Conservation (phyloP, 2,797 vertebrate genomes). For the Myotis myotis region DNA sequence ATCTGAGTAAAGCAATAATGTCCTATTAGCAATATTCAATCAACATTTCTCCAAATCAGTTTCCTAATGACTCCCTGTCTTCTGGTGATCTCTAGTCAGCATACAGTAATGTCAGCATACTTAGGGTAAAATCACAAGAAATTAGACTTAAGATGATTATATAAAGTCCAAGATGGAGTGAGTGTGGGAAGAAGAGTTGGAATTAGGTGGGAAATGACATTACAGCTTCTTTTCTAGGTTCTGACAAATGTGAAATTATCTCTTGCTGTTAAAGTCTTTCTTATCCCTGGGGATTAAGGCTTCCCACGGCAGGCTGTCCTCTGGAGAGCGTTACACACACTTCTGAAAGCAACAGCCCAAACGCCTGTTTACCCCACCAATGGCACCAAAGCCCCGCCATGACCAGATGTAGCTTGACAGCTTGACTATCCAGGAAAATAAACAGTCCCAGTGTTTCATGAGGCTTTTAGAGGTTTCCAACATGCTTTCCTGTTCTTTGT, state of each 20-base stretch:
- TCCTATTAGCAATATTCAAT: not conserved
- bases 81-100: not conserved
- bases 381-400: not conserved
- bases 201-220: not conserved
- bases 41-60: not conserved
- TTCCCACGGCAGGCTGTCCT: not conserved
- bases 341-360: slow-evolving; percentile 30
- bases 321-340: slow-evolving; percentile 23
- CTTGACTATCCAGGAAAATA: slow-evolving; percentile 7
- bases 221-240: not conserved
- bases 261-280: not conserved
- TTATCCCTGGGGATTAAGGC: not conserved
- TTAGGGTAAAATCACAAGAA: not conserved
- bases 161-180: not conserved
- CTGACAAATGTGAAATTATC: not conserved
- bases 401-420: slow-evolving; percentile 2
- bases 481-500: not conserved
- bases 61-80: not conserved
- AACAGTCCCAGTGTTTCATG: not conserved
- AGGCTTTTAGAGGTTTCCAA: not conserved
- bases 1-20: not conserved
- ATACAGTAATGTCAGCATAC: not conserved
- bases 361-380: not conserved
- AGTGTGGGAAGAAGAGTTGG: not conserved
- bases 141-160: not conserved